These are phyloP conservation scores for Rousettus leschenaultii DNA, from an alignment of 2,113 vertebrate species.

Conservation along the genomic window DNA sequence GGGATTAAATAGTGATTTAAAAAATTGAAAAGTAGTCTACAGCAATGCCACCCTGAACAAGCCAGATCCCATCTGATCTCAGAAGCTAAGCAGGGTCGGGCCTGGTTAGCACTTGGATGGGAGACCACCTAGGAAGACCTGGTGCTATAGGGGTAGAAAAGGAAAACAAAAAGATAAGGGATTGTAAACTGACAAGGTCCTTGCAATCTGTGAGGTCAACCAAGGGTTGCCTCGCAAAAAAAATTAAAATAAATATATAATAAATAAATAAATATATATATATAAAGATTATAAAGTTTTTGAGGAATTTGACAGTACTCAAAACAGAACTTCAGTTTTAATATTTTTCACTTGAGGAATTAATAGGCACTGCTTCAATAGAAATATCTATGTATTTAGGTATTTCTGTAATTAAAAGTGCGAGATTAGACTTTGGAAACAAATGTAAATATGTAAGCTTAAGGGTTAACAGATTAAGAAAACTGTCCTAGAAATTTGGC, in stretches of 20 bases:
- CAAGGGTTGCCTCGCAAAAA: too few species aligned
- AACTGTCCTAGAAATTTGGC: background rate
- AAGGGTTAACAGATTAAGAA: conserved; percentile 14
- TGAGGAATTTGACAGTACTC: background rate
- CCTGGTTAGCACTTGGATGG: too few species aligned
- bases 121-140: too few species aligned
- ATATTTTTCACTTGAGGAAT: background rate
- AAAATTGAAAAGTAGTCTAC: background rate
- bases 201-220: too few species aligned
- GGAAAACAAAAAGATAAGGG: too few species aligned
- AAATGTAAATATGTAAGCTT: background rate
- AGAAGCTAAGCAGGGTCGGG: too few species aligned
- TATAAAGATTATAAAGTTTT: background rate
- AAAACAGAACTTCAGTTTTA: background rate
- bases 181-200: too few species aligned
- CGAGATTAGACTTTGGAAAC: background rate
- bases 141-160: too few species aligned
- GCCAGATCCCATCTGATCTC: too few species aligned
- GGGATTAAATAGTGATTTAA: background rate
- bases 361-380: background rate
- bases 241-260: too few species aligned
- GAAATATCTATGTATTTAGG: background rate
- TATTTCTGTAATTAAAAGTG: background rate
- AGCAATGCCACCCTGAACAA: too few species aligned
- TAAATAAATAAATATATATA: too few species aligned